These are phyloP conservation scores for Drosophila parabipectinata DNA, from an alignment of 1,140 invertebrate genomes.

Conservation along the genomic window DNA sequence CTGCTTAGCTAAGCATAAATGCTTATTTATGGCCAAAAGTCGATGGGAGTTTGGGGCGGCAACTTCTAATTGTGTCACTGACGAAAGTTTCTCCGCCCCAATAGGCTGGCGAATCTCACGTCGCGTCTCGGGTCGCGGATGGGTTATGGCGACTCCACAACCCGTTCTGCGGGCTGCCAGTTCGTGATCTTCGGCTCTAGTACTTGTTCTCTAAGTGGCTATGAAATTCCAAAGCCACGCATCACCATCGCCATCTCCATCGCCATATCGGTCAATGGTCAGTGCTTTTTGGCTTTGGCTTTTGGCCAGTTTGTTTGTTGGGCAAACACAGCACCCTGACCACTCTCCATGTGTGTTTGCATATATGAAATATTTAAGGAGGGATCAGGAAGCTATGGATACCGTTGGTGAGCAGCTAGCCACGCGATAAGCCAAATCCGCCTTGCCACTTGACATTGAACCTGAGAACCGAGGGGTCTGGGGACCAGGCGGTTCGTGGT, in stretches of 20 bases:
- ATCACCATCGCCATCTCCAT: constrained; percentile 28
- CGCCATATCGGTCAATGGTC: constrained; percentile 75
- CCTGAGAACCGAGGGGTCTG: constrained; percentile 24
- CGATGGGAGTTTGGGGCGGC: constrained; percentile 4
- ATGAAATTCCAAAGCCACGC: constrained; percentile 74
- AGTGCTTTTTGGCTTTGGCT: constrained; percentile 55
- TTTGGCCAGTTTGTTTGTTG: constrained; percentile 67
- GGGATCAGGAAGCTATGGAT: constrained; percentile 21
- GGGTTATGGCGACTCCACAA: constrained; percentile 1
- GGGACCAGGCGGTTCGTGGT: not conserved
- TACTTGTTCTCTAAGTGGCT: constrained; percentile 72
- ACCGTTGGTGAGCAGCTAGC: constrained; percentile 55
- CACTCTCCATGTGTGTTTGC: constrained; percentile 57
- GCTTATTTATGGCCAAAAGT: constrained; percentile 55
- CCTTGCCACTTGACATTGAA: constrained; percentile 72
- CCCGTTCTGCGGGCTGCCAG: constrained; percentile 57
- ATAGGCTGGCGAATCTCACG: constrained; percentile 54
- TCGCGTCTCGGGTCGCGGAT: constrained; percentile 9
- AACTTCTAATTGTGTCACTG: constrained; percentile 69
- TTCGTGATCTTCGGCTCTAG: constrained; percentile 75
- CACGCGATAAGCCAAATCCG: constrained; percentile 68
- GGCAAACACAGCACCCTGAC: constrained; percentile 48
- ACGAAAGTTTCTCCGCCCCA: constrained; percentile 60
- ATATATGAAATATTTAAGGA: constrained; percentile 71
- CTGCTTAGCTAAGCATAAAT: constrained; percentile 41